These are phyloP conservation scores for Cheilosia urbana DNA, from an alignment of 2,888 invertebrate species.

Conservation along the genomic window DNA sequence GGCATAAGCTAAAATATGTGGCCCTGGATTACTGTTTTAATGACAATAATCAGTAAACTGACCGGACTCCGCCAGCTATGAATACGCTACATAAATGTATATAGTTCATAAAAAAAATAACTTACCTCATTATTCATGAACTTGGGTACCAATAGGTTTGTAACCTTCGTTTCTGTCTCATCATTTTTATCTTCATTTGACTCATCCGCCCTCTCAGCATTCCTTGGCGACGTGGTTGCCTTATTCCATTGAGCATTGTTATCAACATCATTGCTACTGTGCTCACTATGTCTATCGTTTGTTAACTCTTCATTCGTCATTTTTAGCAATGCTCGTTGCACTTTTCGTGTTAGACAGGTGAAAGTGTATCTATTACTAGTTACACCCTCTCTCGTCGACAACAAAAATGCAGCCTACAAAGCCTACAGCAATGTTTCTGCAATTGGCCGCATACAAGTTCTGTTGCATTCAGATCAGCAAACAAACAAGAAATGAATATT, in stretches of 20 bases:
- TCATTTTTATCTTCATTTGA: conserved; percentile 82
- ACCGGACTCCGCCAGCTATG: no score
- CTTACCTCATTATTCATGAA: conserved; percentile 81
- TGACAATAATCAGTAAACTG: no score
- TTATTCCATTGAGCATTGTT: conserved; percentile 62
- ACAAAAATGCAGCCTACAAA: conserved; percentile 49
- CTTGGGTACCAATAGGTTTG: conserved; percentile 83
- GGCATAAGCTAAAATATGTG: no score
- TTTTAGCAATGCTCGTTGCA: conserved; percentile 27
- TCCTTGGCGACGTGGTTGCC: conserved; percentile 46
- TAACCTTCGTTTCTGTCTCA: conserved; percentile 81
- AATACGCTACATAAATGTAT: background rate
- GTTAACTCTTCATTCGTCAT: conserved; percentile 76
- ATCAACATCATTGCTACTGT: conserved; percentile 69
- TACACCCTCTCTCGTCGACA: conserved; percentile 24
- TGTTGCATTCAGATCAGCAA: conserved; percentile 36
- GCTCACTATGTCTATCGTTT: conserved; percentile 58
- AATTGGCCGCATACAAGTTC: conserved; percentile 49
- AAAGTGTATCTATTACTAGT: conserved; percentile 44
- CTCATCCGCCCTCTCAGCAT: conserved; percentile 77
- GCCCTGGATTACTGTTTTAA: no score
- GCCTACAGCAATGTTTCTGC: conserved; percentile 40
- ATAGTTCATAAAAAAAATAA: background rate
- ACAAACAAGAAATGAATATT: conserved; percentile 13
- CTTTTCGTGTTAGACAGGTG: conserved; percentile 5